Conservation (phyloP, 2,797 vertebrate genomes). For the Echiichthys vipera region DNA sequence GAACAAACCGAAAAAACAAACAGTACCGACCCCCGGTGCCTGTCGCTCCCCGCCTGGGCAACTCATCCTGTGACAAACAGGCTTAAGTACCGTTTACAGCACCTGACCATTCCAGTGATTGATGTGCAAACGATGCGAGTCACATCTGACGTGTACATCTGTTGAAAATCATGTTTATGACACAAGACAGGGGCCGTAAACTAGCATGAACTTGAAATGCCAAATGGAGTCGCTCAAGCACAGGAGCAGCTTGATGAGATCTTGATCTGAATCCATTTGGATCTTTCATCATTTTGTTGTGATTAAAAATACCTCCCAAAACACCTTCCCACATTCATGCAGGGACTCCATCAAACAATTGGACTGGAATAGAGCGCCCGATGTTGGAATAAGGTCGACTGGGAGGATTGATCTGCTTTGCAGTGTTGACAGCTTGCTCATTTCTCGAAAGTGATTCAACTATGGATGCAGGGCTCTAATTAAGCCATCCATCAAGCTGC, state of each 20-base stretch:
- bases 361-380: slow-evolving; percentile 56
- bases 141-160: slow-evolving; percentile 21
- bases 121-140: slow-evolving; percentile 44
- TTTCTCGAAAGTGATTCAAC: slow-evolving; percentile 68
- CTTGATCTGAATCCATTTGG: slow-evolving; percentile 70
- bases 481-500: slow-evolving; percentile 74
- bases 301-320: slow-evolving; percentile 62
- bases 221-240: slow-evolving; percentile 38
- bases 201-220: slow-evolving; percentile 29
- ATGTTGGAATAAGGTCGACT: slow-evolving; percentile 49
- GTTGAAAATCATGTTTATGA: slow-evolving; percentile 41
- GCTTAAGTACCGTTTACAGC: slow-evolving; percentile 40
- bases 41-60: slow-evolving; percentile 2
- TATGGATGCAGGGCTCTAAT: slow-evolving; percentile 68
- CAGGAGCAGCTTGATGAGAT: slow-evolving; percentile 53
- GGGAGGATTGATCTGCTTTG: slow-evolving; percentile 68
- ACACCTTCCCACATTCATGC: slow-evolving; percentile 48
- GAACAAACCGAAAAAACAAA: slow-evolving; percentile 43
- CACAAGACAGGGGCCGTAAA: slow-evolving; percentile 12
- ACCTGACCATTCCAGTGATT: slow-evolving; percentile 49
- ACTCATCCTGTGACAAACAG: slow-evolving; percentile 43
- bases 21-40: slow-evolving; percentile 12
- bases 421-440: slow-evolving; percentile 68
- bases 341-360: slow-evolving; percentile 65
- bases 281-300: slow-evolving; percentile 62